Base-by-base conservation (phyloP, 2,888 invertebrate genomes). In the Acleris sparsana region DNA sequence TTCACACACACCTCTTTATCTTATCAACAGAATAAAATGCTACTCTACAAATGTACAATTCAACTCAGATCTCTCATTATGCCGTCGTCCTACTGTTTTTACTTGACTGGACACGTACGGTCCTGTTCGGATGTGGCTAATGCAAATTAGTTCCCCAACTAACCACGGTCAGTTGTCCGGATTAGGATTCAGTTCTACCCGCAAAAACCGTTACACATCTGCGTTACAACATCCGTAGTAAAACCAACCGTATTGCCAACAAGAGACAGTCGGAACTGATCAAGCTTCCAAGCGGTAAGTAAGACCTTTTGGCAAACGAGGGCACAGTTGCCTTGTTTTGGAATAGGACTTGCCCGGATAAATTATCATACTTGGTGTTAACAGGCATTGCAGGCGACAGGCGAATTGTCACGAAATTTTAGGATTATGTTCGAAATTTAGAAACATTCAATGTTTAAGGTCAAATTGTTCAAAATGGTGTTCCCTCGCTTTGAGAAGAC, bases 141-240 rank as follows among this genome's bases (percentile, higher is more conserved):
- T 66, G 66, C 61, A 66, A 62, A 66, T 66, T 39, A 66, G 57
- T 66, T 66, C 17, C 52, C 25, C 60, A 66, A 66, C 66, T 62
- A 62, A 46, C 51, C 33, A 44, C 46, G 66, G 62, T 56, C 57
- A 62, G 56, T 56, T 53, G 57, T 55, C 49, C 18, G 60, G 65
- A 61, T 65, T 61, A 61, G 22, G 55, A 16, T 51, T 56, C 39
- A 13, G 39, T 39, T 13, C 39, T 13, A 13, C 11, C 13, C 13
- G 1, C 39, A 9, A 39, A 39, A 39, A 39, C 39, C 11, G 4
- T 9, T 9, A 13, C 39, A 39, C 39, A 39, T 39, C 39, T 13
- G 39, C 39, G 11, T 39, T 39, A 39, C 39, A 39, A 39, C 13
- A 39, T 39, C 39, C 1, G 13, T 13, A 13, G 39, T 13, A 39